Evolutionary conservation across 2,113 vertebrate genomes (phyloP), one percentile per base, ranked within the genome.

Genomic region (Macquaria ambigua): DNA sequence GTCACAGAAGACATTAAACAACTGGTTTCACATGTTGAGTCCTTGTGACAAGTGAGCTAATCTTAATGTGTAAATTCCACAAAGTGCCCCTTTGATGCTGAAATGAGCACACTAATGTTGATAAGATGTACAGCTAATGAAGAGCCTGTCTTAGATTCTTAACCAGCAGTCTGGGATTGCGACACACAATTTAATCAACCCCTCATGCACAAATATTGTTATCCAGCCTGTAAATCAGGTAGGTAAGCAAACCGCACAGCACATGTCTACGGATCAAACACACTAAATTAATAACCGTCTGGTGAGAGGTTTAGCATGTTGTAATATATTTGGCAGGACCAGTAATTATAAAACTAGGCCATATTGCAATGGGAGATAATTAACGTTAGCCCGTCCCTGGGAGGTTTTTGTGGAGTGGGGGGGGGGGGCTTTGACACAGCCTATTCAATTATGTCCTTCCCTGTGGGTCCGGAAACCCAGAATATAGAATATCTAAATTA

Each of bases 291-390:
- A 90, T 91, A 93, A 89, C 64, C 31, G 74, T 90, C 89, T 89
- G 87, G 61, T 81, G 87, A 87, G 87, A 82, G 90, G 52, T 87
- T 94, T 89, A 88, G 85, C 72, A 86, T 88, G 88, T 90, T 86
- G 87, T 93, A 92, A 94, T 94, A 94, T 94, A 95, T 95, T 95
- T 95, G 95, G 95, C 91, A 94, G 89, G 94, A 96, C 94, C 96
- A 96, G 95, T 96, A 96, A 96, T 96, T 96, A 96, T 95, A 95
- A 96, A 96, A 96, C 95, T 96, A 95, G 96, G 96, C 94, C 95
- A 96, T 95, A 95, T 94, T 95, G 95, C 95, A 95, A 93, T 92
- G 96, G 95, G 96, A 96, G 95, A 95, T 95, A 95, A 96, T 96
- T 96, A 96, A 96, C 94, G 93, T 93, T 95, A 94, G 93, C 70